phyloP scores from a whole-genome alignment of 2,888 invertebrate genomes.

The Drosophila longiperda region DNA sequence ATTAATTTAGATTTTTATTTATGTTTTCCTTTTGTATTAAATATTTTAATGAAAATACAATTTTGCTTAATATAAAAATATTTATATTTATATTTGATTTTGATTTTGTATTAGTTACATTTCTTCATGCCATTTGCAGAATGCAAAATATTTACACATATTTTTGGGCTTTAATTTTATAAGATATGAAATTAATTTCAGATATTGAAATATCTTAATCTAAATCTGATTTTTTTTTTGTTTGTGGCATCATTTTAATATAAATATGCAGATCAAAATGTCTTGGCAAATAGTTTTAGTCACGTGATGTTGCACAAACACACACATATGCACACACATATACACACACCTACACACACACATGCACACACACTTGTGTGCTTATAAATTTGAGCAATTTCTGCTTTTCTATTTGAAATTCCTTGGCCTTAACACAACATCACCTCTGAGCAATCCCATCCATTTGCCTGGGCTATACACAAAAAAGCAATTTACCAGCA shows the following conservation, averaged over 20 bases:
- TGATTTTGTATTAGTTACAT: neutral
- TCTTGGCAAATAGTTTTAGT: constrained; percentile 21
- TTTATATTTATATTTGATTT: neutral
- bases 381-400: constrained; percentile 20
- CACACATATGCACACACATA: neutral
- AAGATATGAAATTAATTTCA: neutral
- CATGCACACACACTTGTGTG: neutral
- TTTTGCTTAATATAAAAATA: neutral
- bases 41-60: neutral
- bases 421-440: constrained; percentile 9
- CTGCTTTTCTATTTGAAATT: constrained; percentile 38
- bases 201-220: neutral
- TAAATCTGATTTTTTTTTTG: neutral
- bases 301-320: constrained; percentile 14
- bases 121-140: neutral
- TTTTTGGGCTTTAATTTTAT: neutral
- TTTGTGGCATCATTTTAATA: neutral
- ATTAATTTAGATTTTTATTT: neutral
- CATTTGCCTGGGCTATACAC: constrained; percentile 34
- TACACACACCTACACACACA: neutral
- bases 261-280: constrained; percentile 8
- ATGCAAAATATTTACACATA: neutral
- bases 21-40: neutral
- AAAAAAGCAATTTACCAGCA: constrained; percentile 77
- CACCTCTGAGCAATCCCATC: neutral